These are phyloP conservation scores for Sternotherus odoratus DNA, from an alignment of 2,797 vertebrate species.

Conservation along the genomic window DNA sequence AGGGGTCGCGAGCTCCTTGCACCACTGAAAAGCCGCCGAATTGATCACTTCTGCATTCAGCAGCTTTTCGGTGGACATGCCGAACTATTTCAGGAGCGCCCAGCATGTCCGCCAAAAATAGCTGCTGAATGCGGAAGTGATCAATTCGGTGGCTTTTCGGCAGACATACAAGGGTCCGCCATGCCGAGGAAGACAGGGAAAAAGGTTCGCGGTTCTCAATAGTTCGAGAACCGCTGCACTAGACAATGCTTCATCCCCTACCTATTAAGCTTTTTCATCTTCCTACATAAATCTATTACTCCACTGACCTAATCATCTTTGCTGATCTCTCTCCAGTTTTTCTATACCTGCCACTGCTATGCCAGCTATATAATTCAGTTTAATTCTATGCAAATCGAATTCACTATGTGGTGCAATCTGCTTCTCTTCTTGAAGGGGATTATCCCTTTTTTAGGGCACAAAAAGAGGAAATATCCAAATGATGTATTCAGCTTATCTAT, in stretches of 20 bases:
- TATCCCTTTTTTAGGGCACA: not conserved
- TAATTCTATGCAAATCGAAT: not conserved
- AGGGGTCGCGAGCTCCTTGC: no score
- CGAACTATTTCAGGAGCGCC: no score
- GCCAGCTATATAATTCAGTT: not conserved
- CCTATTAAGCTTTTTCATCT: not conserved
- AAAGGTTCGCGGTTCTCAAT: no score
- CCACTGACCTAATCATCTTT: not conserved
- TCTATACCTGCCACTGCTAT: not conserved
- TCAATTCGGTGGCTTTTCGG: no score
- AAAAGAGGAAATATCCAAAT: not conserved
- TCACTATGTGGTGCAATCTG: not conserved
- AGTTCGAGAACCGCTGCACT: no score
- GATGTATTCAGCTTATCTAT: not conserved
- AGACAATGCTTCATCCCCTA: not conserved
- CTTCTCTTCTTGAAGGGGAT: not conserved
- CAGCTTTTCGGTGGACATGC: no score
- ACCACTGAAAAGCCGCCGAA: no score
- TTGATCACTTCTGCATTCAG: no score
- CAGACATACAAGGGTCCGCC: no score
- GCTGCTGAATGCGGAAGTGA: no score
- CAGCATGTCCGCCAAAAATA: no score
- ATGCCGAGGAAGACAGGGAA: no score
- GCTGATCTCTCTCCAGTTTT: not conserved
- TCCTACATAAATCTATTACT: not conserved